These are phyloP conservation scores for Entelurus aequoreus DNA, from an alignment of 2,113 vertebrate species.

Conservation along the genomic window DNA sequence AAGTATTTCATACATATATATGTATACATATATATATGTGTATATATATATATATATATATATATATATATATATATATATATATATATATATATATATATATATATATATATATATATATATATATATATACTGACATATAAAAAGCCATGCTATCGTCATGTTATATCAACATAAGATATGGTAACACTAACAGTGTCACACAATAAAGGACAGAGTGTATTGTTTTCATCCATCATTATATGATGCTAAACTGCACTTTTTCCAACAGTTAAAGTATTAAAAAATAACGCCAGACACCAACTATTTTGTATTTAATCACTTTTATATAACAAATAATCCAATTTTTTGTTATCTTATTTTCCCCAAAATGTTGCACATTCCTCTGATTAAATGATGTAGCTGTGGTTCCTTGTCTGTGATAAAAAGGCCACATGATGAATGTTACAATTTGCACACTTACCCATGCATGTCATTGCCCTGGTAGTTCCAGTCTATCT, in stretches of 20 bases:
- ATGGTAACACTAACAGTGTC: background rate
- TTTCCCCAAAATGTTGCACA: background rate
- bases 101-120: too few relatives aligned
- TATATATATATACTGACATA: too few relatives aligned
- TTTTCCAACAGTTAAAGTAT: background rate
- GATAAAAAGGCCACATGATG: background rate
- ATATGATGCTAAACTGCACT: background rate
- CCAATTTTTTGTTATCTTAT: too few relatives aligned
- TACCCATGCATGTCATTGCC: constrained; percentile 40
- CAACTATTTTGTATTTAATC: too few relatives aligned
- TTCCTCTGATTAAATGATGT: background rate
- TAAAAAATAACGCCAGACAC: background rate
- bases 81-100: too few relatives aligned
- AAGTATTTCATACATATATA: too few relatives aligned
- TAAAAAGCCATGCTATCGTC: background rate
- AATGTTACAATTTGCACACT: background rate
- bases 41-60: too few relatives aligned
- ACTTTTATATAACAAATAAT: too few relatives aligned
- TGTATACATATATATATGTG: too few relatives aligned
- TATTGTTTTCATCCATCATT: constrained; percentile 1
- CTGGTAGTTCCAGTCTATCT: constrained; percentile 70
- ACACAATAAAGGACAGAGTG: constrained; percentile 3
- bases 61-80: too few relatives aligned
- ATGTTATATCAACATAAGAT: background rate
- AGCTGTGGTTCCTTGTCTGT: too few relatives aligned